phyloP scores from a whole-genome alignment of 2,113 vertebrate genomes.

The Mixornis gularis region DNA sequence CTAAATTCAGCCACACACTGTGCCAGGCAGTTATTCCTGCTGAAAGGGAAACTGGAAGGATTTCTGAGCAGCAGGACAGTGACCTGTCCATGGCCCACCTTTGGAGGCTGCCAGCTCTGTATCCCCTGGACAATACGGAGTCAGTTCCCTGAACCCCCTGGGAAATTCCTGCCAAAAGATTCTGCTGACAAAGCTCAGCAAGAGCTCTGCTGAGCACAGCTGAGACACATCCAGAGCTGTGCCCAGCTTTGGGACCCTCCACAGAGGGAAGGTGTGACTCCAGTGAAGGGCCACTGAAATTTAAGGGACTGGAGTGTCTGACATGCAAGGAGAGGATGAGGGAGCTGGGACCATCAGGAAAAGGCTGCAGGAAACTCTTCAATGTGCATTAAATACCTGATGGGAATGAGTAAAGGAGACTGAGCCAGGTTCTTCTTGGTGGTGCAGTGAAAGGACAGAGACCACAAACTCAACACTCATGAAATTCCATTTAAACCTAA shows the following conservation, averaged over 20 bases:
- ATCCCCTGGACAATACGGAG: fast-evolving
- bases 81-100: not conserved
- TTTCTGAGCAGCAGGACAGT: not conserved
- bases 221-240: not conserved
- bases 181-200: not conserved
- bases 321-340: not conserved
- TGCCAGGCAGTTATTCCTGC: not conserved
- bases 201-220: not conserved
- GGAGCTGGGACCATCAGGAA: not conserved
- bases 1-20: not conserved
- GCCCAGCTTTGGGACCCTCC: not conserved
- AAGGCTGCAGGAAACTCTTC: not conserved
- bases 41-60: not conserved
- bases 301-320: not conserved
- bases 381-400: not conserved
- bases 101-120: not conserved
- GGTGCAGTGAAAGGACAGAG: not conserved
- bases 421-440: not conserved
- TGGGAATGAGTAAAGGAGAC: not conserved
- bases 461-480: not conserved
- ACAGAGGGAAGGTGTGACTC: not conserved
- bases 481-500: not conserved
- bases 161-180: not conserved
- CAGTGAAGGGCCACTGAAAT: not conserved
- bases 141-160: not conserved